phyloP scores from a whole-genome alignment of 2,888 invertebrate species.

The Polyploca ridens region DNA sequence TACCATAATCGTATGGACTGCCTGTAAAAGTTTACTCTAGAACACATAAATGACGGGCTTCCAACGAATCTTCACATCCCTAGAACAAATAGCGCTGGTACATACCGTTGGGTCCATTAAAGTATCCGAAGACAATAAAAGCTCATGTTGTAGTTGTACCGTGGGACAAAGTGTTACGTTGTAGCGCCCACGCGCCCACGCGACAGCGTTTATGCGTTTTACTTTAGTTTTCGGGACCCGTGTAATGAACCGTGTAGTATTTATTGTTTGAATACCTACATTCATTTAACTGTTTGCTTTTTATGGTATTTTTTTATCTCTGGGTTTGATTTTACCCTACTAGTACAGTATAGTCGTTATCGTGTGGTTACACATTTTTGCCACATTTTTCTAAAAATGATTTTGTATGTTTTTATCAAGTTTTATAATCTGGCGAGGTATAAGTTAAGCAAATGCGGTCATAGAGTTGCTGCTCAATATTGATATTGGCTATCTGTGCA shows the following conservation, averaged over 20 bases:
- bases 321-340: neutral
- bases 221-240: slow-evolving; percentile 1
- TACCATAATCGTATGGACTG: too few relatives aligned
- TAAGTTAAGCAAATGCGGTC: neutral
- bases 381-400: too few relatives aligned
- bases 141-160: slow-evolving; percentile 20
- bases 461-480: too few relatives aligned
- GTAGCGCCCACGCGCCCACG: slow-evolving; percentile 31
- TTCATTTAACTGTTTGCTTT: too few relatives aligned
- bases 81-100: slow-evolving; percentile 3
- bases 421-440: neutral
- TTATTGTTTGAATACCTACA: too few relatives aligned
- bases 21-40: too few relatives aligned
- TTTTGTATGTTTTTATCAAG: neutral
- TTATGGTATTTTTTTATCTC: too few relatives aligned
- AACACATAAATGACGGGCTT: too few relatives aligned
- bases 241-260: too few relatives aligned
- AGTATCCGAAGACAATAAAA: slow-evolving; percentile 27
- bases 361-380: neutral
- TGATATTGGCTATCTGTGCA: too few relatives aligned
- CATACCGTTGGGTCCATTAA: slow-evolving; percentile 1
- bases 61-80: neutral
- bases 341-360: neutral
- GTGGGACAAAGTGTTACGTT: slow-evolving; percentile 31
- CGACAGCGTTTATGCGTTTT: slow-evolving; percentile 13